Base-by-base conservation (phyloP, 2,113 vertebrate species). In the Cichladusa arquata region DNA sequence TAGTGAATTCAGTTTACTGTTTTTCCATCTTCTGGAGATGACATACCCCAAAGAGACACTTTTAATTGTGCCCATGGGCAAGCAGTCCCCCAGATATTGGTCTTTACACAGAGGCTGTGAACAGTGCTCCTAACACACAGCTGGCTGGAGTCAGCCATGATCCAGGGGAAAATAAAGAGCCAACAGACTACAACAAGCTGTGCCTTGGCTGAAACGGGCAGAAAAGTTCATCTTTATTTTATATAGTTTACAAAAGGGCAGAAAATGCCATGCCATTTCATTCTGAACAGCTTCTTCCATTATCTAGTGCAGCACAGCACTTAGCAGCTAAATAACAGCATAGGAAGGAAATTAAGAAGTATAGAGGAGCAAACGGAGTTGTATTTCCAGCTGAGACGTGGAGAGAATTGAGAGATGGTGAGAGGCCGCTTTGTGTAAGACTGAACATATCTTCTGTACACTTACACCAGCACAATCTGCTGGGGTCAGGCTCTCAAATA, bases 201-300 rank as follows among this genome's bases (percentile, higher is more conserved):
- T 73, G 65, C 48, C 50, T 90, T 12, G 50, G 47, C 61, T 89
- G 74, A 67, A 87, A 76, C 1, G 4, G 65, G 67, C 45, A 45
- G 36, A 11, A 67, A 86, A 73, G 82, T 86, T 95, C 56, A 90
- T 95, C 72, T 93, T 93, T 91, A 78, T 88, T 95, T 92, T 70
- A 72, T 71, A 19, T 19, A 42, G 85, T 81, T 93, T 87, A 92
- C 45, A 67, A 94, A 95, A 96, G 96, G 94, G 90, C 91, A 94
- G 70, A 61, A 81, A 95, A 96, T 89, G 73, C 91, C 93, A 87
- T 0, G 4, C 86, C 81, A 86, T 95, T 96, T 96, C 93, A 72
- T 87, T 72, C 89, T 54, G 53, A 91, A 57, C 67, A 58, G 78
- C 91, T 69, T 42, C 78, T 89, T 76, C 84, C 81, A 89, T 92